Evolutionary conservation across 2,113 vertebrate species (phyloP).

Genomic region (Phyllopteryx taeniolatus): DNA sequence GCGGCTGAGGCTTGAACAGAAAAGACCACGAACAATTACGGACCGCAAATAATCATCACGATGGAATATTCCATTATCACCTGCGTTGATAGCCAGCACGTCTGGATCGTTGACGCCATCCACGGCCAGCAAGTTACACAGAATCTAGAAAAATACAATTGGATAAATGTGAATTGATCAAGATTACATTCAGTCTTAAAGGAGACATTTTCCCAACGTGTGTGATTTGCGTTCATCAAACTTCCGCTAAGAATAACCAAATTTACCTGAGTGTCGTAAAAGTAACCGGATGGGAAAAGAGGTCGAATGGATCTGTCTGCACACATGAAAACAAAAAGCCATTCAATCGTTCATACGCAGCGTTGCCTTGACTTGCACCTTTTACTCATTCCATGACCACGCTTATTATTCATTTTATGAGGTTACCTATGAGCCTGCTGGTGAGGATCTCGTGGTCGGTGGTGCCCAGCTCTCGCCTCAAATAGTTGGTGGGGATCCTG

Average conservation of each 20-base stretch:
- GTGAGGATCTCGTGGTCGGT: slow-evolving; percentile 94
- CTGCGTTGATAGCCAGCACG: slow-evolving; percentile 93
- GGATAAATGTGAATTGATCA: neutral
- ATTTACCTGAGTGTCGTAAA: slow-evolving; percentile 93
- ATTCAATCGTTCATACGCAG: neutral
- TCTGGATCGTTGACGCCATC: slow-evolving; percentile 94
- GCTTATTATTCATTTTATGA: neutral
- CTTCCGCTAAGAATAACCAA: slow-evolving; percentile 40
- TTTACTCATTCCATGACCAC: neutral
- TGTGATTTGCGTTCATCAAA: no score
- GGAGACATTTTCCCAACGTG: neutral
- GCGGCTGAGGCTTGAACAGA: slow-evolving; percentile 84
- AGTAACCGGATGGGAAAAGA: slow-evolving; percentile 92
- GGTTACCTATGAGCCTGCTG: slow-evolving; percentile 90
- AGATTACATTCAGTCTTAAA: neutral
- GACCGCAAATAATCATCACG: neutral
- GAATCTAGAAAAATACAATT: slow-evolving; percentile 68
- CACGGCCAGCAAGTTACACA: slow-evolving; percentile 95
- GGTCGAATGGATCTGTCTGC: slow-evolving; percentile 91
- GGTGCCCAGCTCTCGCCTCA: slow-evolving; percentile 87
- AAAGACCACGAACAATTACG: neutral
- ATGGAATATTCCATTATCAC: slow-evolving; percentile 60
- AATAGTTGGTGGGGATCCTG: slow-evolving; percentile 95
- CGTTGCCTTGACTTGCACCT: neutral
- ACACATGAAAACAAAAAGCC: slow-evolving; percentile 19